A percentile compares a stretch with the other conserved stretches of the same genome.
Evolutionary conservation across 2,888 invertebrate species (phyloP).

Genomic region (Peribatodes rhomboidaria): DNA sequence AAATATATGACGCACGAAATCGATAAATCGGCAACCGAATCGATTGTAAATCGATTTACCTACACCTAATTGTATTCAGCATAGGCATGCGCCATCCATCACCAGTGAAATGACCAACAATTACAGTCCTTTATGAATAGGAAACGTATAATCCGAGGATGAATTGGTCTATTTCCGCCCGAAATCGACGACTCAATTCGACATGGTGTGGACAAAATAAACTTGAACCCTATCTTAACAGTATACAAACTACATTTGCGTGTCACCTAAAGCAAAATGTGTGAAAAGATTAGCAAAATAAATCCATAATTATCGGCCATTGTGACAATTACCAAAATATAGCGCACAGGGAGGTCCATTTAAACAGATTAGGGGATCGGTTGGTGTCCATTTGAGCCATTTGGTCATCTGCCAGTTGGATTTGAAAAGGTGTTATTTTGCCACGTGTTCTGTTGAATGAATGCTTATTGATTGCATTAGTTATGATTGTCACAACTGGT

Average conservation of each 20-base stretch:
- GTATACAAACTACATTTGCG: constrained; percentile 13
- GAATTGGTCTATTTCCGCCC: constrained; percentile 82
- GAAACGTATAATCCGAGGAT: constrained; percentile 62
- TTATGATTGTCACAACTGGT: not conserved
- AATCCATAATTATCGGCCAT: constrained; percentile 41
- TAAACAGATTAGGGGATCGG: constrained; percentile 22
- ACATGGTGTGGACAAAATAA: constrained; percentile 41
- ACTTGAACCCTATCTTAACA: constrained; percentile 22
- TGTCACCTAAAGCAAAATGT: constrained; percentile 9
- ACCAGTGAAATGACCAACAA: constrained; percentile 46
- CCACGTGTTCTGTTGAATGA: constrained; percentile 36
- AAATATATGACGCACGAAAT: constrained; percentile 43
- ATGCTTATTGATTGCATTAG: constrained; percentile 35
- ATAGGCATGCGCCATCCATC: constrained; percentile 42
- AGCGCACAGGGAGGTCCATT: constrained; percentile 30
- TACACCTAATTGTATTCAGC: constrained; percentile 56
- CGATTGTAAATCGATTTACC: constrained; percentile 74
- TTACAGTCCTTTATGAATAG: constrained; percentile 45
- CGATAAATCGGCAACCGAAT: constrained; percentile 45
- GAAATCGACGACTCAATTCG: constrained; percentile 64
- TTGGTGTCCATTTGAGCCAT: constrained; percentile 13
- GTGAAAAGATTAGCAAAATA: constrained; percentile 38
- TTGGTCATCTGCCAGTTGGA: constrained; percentile 42
- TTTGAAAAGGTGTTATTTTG: constrained; percentile 38
- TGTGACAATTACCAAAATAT: constrained; percentile 44